Percentiles rank a stretch among this genome's conserved stretches.
Evolutionary conservation across 1,140 invertebrate genomes (phyloP).

Genomic region (Papilio polyxenes): DNA sequence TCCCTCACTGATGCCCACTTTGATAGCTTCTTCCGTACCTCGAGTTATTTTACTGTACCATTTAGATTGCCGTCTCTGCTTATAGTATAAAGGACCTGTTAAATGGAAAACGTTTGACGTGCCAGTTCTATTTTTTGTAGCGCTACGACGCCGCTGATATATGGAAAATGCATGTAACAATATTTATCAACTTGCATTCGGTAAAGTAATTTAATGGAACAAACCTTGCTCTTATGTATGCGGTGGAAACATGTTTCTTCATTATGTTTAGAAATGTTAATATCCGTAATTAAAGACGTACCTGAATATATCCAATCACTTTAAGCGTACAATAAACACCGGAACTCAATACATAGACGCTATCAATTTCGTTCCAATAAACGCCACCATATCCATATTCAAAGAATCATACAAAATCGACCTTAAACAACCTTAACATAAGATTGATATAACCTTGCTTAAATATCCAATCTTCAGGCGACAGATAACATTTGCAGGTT

Average conservation of each 20-base stretch:
- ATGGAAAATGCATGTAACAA: background rate
- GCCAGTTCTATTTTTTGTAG: background rate
- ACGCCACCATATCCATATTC: conserved; percentile 4
- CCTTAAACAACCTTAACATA: background rate
- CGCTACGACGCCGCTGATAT: background rate
- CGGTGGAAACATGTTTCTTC: background rate
- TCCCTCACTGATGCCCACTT: conserved; percentile 60
- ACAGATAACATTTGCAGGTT: conserved; percentile 26
- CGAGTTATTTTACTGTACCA: conserved; percentile 66
- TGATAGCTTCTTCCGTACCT: conserved; percentile 58
- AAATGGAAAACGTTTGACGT: conserved; percentile 12
- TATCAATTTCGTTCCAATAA: conserved; percentile 18
- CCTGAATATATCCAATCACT: background rate
- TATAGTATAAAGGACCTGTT: conserved; percentile 48
- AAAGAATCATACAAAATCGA: background rate
- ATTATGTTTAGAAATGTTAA: background rate
- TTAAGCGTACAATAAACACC: conserved; percentile 11
- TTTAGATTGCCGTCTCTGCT: too few relatives aligned
- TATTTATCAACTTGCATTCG: too few relatives aligned
- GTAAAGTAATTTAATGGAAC: background rate
- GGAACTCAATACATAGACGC: background rate
- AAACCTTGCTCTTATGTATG: too few relatives aligned
- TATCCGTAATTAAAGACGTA: background rate
- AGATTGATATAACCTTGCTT: background rate
- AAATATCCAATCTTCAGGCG: conserved; percentile 3